Evolutionary conservation across 2,888 invertebrate species (phyloP), one percentile per base, ranked within the genome.

Genomic region (Silvanus unidentatus): DNA sequence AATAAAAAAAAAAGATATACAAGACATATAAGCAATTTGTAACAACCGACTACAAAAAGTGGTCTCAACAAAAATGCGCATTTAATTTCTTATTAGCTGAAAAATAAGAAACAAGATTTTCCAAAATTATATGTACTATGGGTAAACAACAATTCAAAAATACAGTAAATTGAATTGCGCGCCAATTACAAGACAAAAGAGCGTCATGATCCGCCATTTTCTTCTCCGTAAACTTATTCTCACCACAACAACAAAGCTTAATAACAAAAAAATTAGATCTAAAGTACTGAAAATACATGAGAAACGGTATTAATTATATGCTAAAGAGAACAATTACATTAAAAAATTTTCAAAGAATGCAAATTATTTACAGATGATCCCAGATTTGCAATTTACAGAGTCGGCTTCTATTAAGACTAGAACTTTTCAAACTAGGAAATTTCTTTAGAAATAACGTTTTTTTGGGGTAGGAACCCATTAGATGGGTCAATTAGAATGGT

Each of bases 151-250:
- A 39, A 41, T 15, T 41, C 32, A 36, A 45, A 47, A 43, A 40
- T 15, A 34, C 41, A 37, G 43, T 49, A 54, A 57, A 58, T 64
- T 58, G 54, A 63, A 63, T 50, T 58, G 48, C 60, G 64, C 64
- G 64, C 63, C 63, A 63, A 60, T 54, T 51, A 22, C 32, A 32
- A n/a, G 13, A 32, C 32, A 12, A 22, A 22, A 32, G 32, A 32
- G 32, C 32, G 32, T 32, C 32, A 22, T 54, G 50, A 53, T 52
- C 57, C 56, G 58, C 58, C 60, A 60, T 60, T 58, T 58, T 59
- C 55, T 52, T 52, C 53, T 50, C 22, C 42, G 45, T 37, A 48
- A 39, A 14, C 22, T 22, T 22, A 22, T 22, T 22, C 22, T 52
- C 54, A 47, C 51, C 57, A 49, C 50, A 47, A 49, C 43, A 28